Conservation (phyloP, 2,113 vertebrate species). For the Myrmecobius fasciatus region DNA sequence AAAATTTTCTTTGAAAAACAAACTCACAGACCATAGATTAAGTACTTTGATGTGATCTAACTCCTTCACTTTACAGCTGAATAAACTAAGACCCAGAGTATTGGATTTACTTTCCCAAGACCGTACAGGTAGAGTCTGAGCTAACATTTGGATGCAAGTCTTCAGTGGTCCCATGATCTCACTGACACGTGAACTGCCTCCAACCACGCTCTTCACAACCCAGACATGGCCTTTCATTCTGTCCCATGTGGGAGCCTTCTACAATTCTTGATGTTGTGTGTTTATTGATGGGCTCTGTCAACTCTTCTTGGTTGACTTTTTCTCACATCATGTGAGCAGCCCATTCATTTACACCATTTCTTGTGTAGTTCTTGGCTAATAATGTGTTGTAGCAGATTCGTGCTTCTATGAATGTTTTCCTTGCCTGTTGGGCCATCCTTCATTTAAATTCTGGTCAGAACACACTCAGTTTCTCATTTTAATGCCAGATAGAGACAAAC, state of each 20-base stretch:
- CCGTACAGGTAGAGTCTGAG: neutral
- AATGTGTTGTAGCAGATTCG: neutral
- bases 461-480: neutral
- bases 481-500: neutral
- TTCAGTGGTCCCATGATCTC: neutral
- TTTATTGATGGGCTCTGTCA: neutral
- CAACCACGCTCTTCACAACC: neutral
- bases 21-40: neutral
- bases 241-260: neutral
- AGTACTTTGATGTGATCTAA: neutral
- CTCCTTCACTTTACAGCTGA: neutral
- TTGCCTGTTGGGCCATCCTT: neutral
- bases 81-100: neutral
- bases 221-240: neutral
- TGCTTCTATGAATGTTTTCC: neutral
- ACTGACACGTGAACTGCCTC: neutral
- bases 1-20: neutral
- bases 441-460: neutral
- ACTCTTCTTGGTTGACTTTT: neutral
- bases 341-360: neutral
- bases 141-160: neutral
- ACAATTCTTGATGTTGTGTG: neutral
- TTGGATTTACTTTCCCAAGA: neutral
- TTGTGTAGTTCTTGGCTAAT: neutral
- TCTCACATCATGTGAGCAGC: neutral